Evolutionary conservation across 2,888 invertebrate genomes (phyloP).

Genomic region (Altica lythri): DNA sequence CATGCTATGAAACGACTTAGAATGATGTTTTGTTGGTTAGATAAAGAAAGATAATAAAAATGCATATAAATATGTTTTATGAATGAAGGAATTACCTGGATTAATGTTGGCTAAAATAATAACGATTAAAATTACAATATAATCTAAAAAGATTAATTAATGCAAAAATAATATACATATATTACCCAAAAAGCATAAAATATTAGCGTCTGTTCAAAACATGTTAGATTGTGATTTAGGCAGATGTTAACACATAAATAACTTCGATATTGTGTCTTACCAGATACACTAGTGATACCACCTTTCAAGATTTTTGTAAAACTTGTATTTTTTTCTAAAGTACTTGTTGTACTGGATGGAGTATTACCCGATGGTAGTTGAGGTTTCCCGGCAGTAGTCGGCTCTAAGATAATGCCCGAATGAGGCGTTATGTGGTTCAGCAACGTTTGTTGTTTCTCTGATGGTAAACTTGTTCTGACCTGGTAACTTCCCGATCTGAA

Average conservation of each 20-base stretch:
- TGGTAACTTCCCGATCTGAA: constrained; percentile 69
- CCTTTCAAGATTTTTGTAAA: constrained; percentile 62
- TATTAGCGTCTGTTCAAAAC: no score
- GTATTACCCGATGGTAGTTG: constrained; percentile 35
- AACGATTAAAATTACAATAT: background rate
- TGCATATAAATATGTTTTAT: no score
- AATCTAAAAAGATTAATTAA: background rate
- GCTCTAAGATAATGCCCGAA: constrained; percentile 56
- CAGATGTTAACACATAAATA: background rate
- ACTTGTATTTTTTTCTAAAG: constrained; percentile 49
- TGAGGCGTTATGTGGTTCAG: constrained; percentile 53
- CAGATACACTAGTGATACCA: constrained; percentile 56
- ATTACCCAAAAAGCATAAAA: no score
- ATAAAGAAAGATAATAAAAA: no score
- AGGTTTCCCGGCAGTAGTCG: constrained; percentile 55
- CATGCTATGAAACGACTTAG: no score
- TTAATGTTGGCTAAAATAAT: no score
- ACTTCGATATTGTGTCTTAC: constrained; percentile 9
- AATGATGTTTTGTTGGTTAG: no score
- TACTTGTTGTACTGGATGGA: constrained; percentile 35
- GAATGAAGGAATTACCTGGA: no score
- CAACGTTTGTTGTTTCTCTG: constrained; percentile 56
- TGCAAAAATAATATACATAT: no score
- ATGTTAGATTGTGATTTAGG: no score
- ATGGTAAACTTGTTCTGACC: constrained; percentile 60